Evolutionary conservation across 2,113 vertebrate species (phyloP).

Genomic region (Albula goreensis): DNA sequence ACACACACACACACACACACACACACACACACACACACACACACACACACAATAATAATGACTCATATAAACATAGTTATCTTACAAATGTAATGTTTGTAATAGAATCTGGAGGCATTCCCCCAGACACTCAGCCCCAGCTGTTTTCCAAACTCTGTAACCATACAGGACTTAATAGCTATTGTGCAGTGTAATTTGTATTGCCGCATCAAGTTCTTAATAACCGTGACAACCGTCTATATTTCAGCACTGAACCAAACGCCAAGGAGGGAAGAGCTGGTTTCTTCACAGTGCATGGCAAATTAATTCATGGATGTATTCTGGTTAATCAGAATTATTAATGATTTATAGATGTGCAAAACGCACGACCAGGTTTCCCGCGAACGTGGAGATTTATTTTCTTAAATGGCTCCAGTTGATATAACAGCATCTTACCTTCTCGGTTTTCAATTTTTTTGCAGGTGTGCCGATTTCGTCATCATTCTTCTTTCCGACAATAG

Average conservation of each 20-base stretch:
- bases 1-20: background rate
- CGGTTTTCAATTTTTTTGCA: constrained; percentile 88
- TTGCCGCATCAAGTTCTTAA: constrained; percentile 32
- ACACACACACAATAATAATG: background rate
- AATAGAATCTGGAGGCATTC: background rate
- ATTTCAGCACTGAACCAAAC: constrained; percentile 18
- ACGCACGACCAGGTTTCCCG: constrained; percentile 11
- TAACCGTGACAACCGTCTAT: constrained; percentile 32
- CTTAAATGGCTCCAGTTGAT: background rate
- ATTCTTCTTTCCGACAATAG: constrained; percentile 79
- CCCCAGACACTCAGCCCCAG: constrained; percentile 25
- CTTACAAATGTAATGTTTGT: background rate
- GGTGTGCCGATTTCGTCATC: constrained; percentile 83
- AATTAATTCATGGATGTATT: background rate
- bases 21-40: background rate
- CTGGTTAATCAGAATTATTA: constrained; percentile 7
- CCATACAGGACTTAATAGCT: constrained; percentile 37
- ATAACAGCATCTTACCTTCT: constrained; percentile 79
- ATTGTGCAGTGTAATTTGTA: constrained; percentile 31
- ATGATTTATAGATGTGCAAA: constrained; percentile 8
- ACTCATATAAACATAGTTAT: background rate
- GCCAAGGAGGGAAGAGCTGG: background rate
- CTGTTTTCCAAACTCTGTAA: constrained; percentile 40
- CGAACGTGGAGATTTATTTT: background rate
- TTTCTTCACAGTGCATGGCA: constrained; percentile 4